Conservation (phyloP, 2,797 vertebrate species). For the Petrocephalus schoutedeni region DNA sequence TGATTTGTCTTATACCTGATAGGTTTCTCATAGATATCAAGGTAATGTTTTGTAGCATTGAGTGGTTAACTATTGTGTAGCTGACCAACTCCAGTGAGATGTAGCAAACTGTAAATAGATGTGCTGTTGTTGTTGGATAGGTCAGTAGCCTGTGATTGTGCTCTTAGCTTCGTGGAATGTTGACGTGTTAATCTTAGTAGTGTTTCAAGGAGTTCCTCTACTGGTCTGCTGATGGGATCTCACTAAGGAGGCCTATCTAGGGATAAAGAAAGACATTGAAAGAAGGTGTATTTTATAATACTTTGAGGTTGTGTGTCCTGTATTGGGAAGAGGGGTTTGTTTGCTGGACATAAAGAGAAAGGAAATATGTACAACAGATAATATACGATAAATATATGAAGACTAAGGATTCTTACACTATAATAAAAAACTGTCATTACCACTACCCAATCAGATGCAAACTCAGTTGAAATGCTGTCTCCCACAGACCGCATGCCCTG, state of each 20-base stretch:
- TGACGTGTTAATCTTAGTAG: constrained; percentile 17
- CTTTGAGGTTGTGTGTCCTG: neutral
- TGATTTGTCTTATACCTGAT: neutral
- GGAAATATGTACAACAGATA: neutral
- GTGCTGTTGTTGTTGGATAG: constrained; percentile 2
- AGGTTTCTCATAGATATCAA: constrained; percentile 5
- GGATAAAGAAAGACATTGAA: neutral
- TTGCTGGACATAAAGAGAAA: neutral
- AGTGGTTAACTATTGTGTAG: neutral
- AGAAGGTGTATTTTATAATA: neutral
- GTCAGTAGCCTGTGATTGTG: constrained; percentile 20
- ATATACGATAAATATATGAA: neutral
- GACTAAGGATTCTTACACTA: neutral
- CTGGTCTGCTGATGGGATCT: neutral
- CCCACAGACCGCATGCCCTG: neutral
- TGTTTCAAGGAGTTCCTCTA: neutral
- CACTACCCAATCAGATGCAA: no score
- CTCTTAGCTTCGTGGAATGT: constrained; percentile 17
- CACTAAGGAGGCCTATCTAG: neutral
- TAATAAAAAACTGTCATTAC: neutral
- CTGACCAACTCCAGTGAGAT: constrained; percentile 12
- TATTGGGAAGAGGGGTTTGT: neutral
- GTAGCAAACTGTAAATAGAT: constrained; percentile 25
- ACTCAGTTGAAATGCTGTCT: neutral
- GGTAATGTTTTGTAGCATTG: constrained; percentile 22